Evolutionary conservation across 2,888 invertebrate genomes (phyloP).

Genomic region (Norana najaformis): DNA sequence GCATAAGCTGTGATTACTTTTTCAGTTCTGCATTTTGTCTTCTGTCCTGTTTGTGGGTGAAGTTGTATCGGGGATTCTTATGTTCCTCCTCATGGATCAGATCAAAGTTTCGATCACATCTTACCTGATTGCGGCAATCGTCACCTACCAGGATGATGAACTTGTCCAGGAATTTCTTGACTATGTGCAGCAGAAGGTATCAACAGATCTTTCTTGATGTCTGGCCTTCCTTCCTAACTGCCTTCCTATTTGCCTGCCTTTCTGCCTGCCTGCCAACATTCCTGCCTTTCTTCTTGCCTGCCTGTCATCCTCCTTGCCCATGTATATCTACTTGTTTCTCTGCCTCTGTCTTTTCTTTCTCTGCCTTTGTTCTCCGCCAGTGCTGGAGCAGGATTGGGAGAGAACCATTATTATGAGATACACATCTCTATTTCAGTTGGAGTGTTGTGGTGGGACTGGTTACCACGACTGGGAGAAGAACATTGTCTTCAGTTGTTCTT

Average conservation of each 20-base stretch:
- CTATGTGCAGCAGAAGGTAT: constrained; percentile 8
- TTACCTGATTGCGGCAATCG: constrained; percentile 42
- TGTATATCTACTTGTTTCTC: not conserved
- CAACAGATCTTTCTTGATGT: not conserved
- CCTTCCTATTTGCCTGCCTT: no score
- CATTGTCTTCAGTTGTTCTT: not conserved
- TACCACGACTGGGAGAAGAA: constrained; percentile 7
- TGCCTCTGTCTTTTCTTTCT: not conserved
- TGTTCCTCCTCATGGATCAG: constrained; percentile 47
- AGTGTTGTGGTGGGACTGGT: constrained; percentile 19
- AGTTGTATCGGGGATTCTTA: constrained; percentile 45
- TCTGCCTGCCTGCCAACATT: not conserved
- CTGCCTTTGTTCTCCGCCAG: not conserved
- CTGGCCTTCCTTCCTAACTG: not conserved
- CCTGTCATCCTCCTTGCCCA: not conserved
- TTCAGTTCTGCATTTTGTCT: constrained; percentile 40
- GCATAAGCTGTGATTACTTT: not conserved
- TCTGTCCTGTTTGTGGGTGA: constrained; percentile 47
- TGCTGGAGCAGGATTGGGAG: not conserved
- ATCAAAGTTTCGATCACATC: constrained; percentile 42
- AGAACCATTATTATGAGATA: not conserved
- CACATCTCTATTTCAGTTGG: not conserved
- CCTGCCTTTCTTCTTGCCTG: not conserved
- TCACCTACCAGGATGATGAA: constrained; percentile 41
- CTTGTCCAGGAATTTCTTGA: constrained; percentile 9